Base-by-base conservation (phyloP, 2,888 invertebrate genomes). In the Tinea pellionella region DNA sequence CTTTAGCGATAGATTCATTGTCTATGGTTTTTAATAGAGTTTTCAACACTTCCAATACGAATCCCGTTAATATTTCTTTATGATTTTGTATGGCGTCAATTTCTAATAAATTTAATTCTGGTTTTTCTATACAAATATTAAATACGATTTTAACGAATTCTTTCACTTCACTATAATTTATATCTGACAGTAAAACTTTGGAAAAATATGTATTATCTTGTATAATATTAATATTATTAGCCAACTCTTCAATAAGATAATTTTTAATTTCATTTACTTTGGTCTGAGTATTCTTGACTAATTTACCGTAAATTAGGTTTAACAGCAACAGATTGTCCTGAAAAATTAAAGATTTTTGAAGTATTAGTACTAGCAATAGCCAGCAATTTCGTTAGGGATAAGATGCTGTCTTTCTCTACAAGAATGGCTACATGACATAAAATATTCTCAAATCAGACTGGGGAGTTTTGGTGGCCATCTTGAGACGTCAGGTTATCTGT, bases 281-380 rank as follows among this genome's bases (percentile, higher is more conserved):
- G 2, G 64, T 62, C 60, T 69, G 61, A 32, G 58, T 65, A 30
- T 64, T 60, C 41, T 66, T 62, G 42, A 67, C 61, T 19, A 65
- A 32, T 47, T 70, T 66, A 24, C 29, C n/a, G 16, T 57, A 57
- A 8, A 80, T 75, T 2, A 73, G 66, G 72, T 84, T 86, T 8
- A 76, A 65, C 4, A 81, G 66, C 0, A 82, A 70, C 1, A 87
- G 64, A 11, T 78, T 71, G 60, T 80, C 70, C 87, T 87, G 78
- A 56, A 62, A 86, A 55, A 19, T 4, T 15, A 19, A 29, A 55
- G n/a, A 41, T 8, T n/a, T n/a, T n/a, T n/a, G n/a, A n/a, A n/a
- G n/a, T n/a, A n/a, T n/a, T n/a, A n/a, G n/a, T n/a, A n/a, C n/a
- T n/a, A n/a, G n/a, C n/a, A n/a, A n/a, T n/a, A n/a, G n/a, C n/a